Conservation (phyloP, 1,140 invertebrate genomes). For the Drosophila teissieri region DNA sequence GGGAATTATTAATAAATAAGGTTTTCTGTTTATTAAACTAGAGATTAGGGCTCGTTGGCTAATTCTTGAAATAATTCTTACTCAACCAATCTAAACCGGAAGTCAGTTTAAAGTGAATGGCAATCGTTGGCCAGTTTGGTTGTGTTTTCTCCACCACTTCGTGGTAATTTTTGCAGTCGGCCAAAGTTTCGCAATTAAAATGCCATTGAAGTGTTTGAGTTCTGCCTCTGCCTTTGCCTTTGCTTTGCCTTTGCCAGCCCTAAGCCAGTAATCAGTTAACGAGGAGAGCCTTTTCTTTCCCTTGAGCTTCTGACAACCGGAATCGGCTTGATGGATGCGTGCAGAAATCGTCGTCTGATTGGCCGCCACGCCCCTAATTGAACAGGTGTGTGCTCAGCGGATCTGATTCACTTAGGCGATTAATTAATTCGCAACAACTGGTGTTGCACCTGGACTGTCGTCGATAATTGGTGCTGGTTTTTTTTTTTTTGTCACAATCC, state of each 20-base stretch:
- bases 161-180: conserved; percentile 28
- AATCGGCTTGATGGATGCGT: conserved; percentile 22
- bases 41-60: background rate
- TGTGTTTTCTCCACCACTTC: background rate
- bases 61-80: conserved; percentile 3
- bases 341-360: conserved; percentile 27
- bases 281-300: conserved; percentile 31
- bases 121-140: conserved; percentile 5
- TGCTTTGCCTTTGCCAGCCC: background rate
- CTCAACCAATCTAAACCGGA: conserved; percentile 2
- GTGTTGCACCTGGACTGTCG: conserved; percentile 15
- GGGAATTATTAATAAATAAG: too few relatives aligned
- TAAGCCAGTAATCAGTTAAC: conserved; percentile 44
- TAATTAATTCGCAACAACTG: conserved; percentile 33
- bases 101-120: conserved; percentile 30
- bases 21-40: background rate
- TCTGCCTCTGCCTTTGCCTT: too few relatives aligned
- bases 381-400: conserved; percentile 13
- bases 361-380: conserved; percentile 22
- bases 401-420: conserved; percentile 24
- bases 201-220: conserved; percentile 58
- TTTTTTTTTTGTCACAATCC: background rate
- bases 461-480: conserved; percentile 23
- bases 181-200: conserved; percentile 74
- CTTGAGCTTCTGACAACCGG: background rate